phyloP scores from a whole-genome alignment of 2,888 invertebrate genomes.

The Itoplectis maculator region DNA sequence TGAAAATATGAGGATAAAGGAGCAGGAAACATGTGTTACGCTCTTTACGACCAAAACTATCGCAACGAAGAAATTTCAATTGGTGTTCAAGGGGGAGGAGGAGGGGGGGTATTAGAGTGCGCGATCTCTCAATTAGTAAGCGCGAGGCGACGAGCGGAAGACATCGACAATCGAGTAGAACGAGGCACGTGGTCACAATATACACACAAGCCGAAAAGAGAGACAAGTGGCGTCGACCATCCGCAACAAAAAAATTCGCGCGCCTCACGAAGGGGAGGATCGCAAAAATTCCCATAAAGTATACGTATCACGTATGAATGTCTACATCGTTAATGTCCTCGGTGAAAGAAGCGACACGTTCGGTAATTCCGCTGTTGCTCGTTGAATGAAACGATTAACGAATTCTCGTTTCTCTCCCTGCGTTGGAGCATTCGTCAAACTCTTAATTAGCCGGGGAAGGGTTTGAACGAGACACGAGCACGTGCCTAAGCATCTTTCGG shows the following conservation, averaged over 20 bases:
- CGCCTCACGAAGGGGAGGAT: slow-evolving; percentile 24
- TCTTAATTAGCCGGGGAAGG: slow-evolving; percentile 66
- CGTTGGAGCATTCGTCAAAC: slow-evolving; percentile 66
- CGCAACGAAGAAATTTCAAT: slow-evolving; percentile 10
- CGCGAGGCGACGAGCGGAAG: not conserved
- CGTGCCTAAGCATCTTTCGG: slow-evolving; percentile 68
- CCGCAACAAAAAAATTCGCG: slow-evolving; percentile 5
- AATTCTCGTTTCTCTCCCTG: too few species aligned
- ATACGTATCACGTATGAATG: slow-evolving; percentile 67
- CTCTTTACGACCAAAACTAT: not conserved
- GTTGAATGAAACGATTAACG: slow-evolving; percentile 69
- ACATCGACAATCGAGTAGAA: slow-evolving; percentile 15
- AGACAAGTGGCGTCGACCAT: not conserved
- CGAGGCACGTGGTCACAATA: slow-evolving; percentile 26
- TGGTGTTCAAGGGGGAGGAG: too few species aligned
- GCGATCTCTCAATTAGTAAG: slow-evolving; percentile 30
- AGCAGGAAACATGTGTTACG: not conserved
- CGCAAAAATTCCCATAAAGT: slow-evolving; percentile 60
- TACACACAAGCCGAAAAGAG: not conserved
- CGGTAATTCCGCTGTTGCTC: slow-evolving; percentile 56
- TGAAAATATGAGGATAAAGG: not conserved
- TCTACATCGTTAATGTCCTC: slow-evolving; percentile 62
- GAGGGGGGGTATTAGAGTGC: not conserved
- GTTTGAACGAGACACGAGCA: slow-evolving; percentile 66
- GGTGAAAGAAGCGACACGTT: slow-evolving; percentile 63